phyloP scores from a whole-genome alignment of 2,888 invertebrate genomes.

The Tinea semifulvella region DNA sequence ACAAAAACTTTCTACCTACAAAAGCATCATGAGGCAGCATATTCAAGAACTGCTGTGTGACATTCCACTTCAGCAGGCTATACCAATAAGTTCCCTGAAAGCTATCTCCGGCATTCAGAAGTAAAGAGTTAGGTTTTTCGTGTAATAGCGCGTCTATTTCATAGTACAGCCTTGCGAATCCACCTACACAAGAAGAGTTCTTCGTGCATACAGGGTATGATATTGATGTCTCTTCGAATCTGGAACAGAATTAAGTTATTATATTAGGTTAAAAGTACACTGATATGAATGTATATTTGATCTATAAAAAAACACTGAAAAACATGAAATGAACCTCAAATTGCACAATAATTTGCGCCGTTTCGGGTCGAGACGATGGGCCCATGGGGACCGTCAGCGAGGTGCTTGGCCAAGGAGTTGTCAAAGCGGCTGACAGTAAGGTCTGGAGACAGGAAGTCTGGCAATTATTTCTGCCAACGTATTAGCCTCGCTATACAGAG shows the following conservation, averaged over 20 bases:
- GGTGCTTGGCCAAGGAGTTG: too few species aligned
- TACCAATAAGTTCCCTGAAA: slow-evolving; percentile 89
- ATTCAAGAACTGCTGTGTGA: slow-evolving; percentile 79
- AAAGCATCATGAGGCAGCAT: slow-evolving; percentile 78
- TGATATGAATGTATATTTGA: too few species aligned
- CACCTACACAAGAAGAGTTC: slow-evolving; percentile 69
- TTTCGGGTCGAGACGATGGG: too few species aligned
- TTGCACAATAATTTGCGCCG: too few species aligned
- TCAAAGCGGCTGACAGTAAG: too few species aligned
- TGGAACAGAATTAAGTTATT: slow-evolving; percentile 27
- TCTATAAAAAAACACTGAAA: too few species aligned
- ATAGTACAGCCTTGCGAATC: slow-evolving; percentile 71
- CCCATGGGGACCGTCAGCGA: too few species aligned
- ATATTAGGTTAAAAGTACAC: too few species aligned
- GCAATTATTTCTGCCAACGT: too few species aligned
- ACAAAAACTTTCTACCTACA: slow-evolving; percentile 51
- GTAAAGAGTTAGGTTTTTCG: slow-evolving; percentile 66
- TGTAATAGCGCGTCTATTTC: slow-evolving; percentile 55
- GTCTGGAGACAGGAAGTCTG: too few species aligned
- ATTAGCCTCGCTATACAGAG: too few species aligned
- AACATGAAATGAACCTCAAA: too few species aligned
- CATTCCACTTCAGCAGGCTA: slow-evolving; percentile 74
- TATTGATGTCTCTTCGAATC: slow-evolving; percentile 69
- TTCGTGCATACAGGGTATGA: slow-evolving; percentile 62
- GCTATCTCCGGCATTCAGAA: slow-evolving; percentile 84